Percentiles rank a stretch among this genome's conserved stretches.
phyloP scores from a whole-genome alignment of 1,140 invertebrate species.

The Carposina sasakii region DNA sequence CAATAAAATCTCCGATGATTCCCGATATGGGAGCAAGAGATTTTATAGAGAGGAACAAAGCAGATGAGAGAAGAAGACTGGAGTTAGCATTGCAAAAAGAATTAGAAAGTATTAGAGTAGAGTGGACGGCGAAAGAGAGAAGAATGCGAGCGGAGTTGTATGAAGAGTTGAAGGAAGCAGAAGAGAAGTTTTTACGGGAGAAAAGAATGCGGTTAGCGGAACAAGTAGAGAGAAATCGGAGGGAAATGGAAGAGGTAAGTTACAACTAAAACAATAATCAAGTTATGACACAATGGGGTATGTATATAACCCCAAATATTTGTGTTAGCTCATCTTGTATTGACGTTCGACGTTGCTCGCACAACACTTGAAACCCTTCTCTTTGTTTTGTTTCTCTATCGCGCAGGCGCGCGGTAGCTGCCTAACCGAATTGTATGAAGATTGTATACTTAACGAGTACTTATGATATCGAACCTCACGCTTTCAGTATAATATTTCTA shows the following conservation, averaged over 20 bases:
- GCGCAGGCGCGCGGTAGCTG: too few species aligned
- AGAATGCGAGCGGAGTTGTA: slow-evolving; percentile 68
- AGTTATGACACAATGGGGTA: too few species aligned
- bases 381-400: too few species aligned
- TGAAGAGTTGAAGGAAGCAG: slow-evolving; percentile 68
- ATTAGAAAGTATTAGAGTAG: slow-evolving; percentile 54
- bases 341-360: too few species aligned
- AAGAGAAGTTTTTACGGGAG: slow-evolving; percentile 71
- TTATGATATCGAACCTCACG: too few species aligned
- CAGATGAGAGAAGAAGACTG: slow-evolving; percentile 53
- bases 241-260: slow-evolving; percentile 70
- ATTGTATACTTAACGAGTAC: too few species aligned
- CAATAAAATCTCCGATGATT: slow-evolving; percentile 46
- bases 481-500: too few species aligned
- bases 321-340: too few species aligned
- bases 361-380: too few species aligned
- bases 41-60: slow-evolving; percentile 51
- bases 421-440: too few species aligned
- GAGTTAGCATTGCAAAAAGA: slow-evolving; percentile 57
- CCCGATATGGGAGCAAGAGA: slow-evolving; percentile 52
- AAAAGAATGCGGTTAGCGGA: slow-evolving; percentile 63
- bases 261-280: background rate
- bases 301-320: too few species aligned
- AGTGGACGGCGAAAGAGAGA: slow-evolving; percentile 62
- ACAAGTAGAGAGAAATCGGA: slow-evolving; percentile 66